Conservation (phyloP, 2,888 invertebrate genomes). For the Pseudococcus jackbeardsleyi region DNA sequence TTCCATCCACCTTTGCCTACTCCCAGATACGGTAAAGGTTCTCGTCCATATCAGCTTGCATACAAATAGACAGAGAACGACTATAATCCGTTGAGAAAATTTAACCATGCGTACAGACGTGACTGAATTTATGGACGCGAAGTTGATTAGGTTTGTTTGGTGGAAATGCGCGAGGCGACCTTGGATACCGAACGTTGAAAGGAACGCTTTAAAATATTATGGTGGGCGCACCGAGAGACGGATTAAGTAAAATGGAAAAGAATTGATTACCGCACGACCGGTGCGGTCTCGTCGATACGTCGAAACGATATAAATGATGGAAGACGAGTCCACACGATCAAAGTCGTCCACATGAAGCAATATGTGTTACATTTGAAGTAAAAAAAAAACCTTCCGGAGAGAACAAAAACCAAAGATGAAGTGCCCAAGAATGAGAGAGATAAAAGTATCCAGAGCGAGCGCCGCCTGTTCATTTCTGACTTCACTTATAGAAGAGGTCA, state of each 20-base stretch:
- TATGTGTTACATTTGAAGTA: not conserved
- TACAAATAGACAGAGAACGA: not conserved
- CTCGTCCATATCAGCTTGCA: too few species aligned
- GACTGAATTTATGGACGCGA: conserved; percentile 58
- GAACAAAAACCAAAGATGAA: conserved; percentile 18
- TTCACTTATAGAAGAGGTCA: conserved; percentile 59
- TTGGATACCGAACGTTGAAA: conserved; percentile 50
- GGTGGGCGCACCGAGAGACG: conserved; percentile 3
- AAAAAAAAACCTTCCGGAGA: not conserved
- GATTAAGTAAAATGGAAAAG: conserved; percentile 36
- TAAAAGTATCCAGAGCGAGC: conserved; percentile 36
- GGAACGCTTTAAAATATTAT: conserved; percentile 40
- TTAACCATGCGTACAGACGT: conserved; percentile 52
- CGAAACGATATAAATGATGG: conserved; percentile 30
- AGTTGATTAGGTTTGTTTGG: conserved; percentile 45
- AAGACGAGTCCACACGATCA: not conserved
- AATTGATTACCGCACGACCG: not conserved
- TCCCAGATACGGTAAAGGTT: not conserved
- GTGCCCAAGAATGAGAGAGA: not conserved
- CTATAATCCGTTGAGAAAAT: not conserved
- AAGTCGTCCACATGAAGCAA: not conserved
- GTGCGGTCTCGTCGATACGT: conserved; percentile 12
- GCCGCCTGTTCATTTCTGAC: conserved; percentile 49
- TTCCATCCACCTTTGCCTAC: not conserved
- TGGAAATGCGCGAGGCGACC: conserved; percentile 21